Percentiles rank a stretch among this genome's conserved stretches.
phyloP scores from a whole-genome alignment of 2,113 vertebrate genomes.

The Glareola pratincola region DNA sequence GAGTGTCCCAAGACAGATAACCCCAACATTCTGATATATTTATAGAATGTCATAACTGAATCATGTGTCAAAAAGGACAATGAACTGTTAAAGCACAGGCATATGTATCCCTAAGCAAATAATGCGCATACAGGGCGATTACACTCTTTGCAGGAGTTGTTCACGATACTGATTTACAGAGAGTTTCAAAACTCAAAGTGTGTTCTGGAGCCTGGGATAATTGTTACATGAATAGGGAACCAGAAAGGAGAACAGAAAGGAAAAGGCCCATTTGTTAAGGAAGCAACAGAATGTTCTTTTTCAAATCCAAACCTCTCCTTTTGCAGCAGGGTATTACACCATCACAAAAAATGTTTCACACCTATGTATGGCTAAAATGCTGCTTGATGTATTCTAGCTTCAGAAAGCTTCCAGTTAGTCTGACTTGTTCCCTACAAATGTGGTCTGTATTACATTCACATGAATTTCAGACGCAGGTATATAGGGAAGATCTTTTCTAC shows the following conservation, averaged over 20 bases:
- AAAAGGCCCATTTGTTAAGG: constrained; percentile 38
- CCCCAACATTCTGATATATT: background rate
- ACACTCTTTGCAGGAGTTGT: background rate
- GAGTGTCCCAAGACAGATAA: background rate
- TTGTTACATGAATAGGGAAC: constrained; percentile 34
- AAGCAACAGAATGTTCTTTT: constrained; percentile 30
- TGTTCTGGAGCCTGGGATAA: constrained; percentile 35
- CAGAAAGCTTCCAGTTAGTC: background rate
- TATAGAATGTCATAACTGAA: background rate
- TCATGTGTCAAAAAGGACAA: background rate
- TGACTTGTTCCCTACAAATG: background rate
- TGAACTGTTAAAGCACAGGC: background rate
- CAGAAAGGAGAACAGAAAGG: constrained; percentile 68
- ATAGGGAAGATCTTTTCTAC: background rate
- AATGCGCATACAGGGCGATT: fast-evolving
- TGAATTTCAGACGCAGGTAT: background rate
- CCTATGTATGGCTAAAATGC: background rate
- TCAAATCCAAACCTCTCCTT: constrained; percentile 7
- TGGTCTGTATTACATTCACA: background rate
- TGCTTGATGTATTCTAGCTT: background rate
- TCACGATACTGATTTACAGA: background rate
- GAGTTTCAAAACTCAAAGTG: constrained; percentile 34
- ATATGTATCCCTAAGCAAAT: background rate
- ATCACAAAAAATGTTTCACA: background rate
- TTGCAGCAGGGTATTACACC: background rate